Evolutionary conservation across 2,888 invertebrate species (phyloP), one percentile per base, ranked within the genome.

Genomic region (Tillus elongatus): DNA sequence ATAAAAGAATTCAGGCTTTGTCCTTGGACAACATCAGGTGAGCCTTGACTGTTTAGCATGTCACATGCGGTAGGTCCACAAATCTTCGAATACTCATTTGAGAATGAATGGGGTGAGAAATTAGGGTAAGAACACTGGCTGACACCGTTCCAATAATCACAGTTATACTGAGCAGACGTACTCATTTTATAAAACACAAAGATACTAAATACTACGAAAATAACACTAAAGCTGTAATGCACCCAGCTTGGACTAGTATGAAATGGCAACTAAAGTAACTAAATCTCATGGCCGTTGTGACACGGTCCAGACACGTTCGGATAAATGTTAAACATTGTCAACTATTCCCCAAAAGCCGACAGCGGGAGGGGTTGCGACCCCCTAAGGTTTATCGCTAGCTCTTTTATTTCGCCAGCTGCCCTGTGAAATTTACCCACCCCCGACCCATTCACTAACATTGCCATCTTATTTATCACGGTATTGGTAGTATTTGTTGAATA

Each of bases 371-470:
- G 60, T 62, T 52, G 52, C 52, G 51, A 57, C 60, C 64, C 66
- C 64, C 63, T 61, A 58, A 57, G 58, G 61, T 60, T 61, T 56
- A 60, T 61, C 61, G 58, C 60, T 52, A 48, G 60, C 54, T 61
- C 64, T 63, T 65, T 65, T 65, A 64, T 66, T 61, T 55, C 52
- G 60, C 56, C 66, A 66, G 66, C 66, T 66, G 66, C 62, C 62
- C 60, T 61, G 58, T 58, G 57, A 58, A 61, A 60, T 53, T 50
- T 49, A 54, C 57, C 61, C 63, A 61, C 58, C 64, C 63, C 62
- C 63, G 57, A 57, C 59, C 58, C 48, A 31, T 24, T 36, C 38
- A 35, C n/a, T n/a, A 34, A 36, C 27, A n/a, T 33, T 38, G 53
- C 61, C 62, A 60, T 61, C 60, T 60, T 58, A 61, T 62, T 64